phyloP scores from a whole-genome alignment of 2,797 vertebrate species.

The Tenualosa thibaudeaui region DNA sequence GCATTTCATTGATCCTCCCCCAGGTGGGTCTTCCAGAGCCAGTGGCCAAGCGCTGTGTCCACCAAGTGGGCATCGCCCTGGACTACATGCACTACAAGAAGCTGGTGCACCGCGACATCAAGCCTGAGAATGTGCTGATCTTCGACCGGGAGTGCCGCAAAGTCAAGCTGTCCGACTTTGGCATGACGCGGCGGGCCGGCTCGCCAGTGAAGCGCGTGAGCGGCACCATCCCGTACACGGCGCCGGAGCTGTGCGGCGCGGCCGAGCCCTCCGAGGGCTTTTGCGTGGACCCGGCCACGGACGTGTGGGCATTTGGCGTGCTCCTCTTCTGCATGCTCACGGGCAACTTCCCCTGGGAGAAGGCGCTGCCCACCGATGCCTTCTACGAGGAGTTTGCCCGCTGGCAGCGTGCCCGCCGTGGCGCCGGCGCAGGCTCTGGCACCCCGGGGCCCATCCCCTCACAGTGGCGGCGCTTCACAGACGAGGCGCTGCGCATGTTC shows the following conservation, averaged over 20 bases:
- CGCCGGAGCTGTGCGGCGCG: constrained; percentile 80
- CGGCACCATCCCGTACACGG: constrained; percentile 84
- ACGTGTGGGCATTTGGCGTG: constrained; percentile 85
- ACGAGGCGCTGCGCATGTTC: constrained; percentile 82
- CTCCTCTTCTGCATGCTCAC: constrained; percentile 87
- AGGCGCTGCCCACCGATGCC: constrained; percentile 78
- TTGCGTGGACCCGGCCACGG: constrained; percentile 81
- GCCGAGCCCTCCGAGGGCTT: constrained; percentile 77
- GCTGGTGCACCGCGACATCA: constrained; percentile 84
- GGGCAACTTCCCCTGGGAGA: constrained; percentile 87
- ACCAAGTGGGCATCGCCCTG: constrained; percentile 81
- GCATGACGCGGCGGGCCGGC: constrained; percentile 81
- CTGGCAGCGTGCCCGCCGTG: constrained; percentile 76
- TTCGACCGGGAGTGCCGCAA: constrained; percentile 84
- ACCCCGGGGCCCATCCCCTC: constrained; percentile 62
- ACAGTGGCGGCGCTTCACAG: constrained; percentile 83
- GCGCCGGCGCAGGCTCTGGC: constrained; percentile 48
- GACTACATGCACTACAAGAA: constrained; percentile 84
- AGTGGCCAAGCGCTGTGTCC: constrained; percentile 82
- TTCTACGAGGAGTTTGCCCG: constrained; percentile 85
- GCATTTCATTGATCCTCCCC: background rate
- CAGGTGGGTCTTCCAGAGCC: constrained; percentile 81
- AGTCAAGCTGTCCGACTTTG: constrained; percentile 84
- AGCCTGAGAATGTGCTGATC: constrained; percentile 85
- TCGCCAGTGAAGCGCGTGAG: constrained; percentile 83